Percentiles rank a stretch among this genome's conserved stretches.
These are phyloP conservation scores for Limnephilus rhombicus DNA, from an alignment of 2,888 invertebrate genomes.

Conservation along the genomic window DNA sequence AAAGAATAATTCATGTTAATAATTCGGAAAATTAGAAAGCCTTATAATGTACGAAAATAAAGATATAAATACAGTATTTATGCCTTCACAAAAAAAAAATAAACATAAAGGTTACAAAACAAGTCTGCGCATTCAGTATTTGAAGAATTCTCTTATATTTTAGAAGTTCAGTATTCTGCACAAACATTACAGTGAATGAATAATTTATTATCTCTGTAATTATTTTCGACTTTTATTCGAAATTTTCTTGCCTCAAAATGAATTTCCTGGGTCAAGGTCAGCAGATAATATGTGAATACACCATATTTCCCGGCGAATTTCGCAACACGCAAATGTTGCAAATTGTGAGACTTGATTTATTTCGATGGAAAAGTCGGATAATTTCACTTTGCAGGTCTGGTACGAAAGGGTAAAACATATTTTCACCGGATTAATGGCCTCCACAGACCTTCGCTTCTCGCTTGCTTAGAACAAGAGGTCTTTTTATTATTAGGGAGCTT, in stretches of 20 bases:
- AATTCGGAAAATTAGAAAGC: too few species aligned
- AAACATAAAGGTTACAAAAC: too few species aligned
- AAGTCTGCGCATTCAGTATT: neutral
- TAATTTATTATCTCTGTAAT: neutral
- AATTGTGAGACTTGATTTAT: slow-evolving; percentile 27
- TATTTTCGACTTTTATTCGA: neutral
- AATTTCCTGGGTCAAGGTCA: neutral
- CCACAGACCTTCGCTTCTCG: neutral
- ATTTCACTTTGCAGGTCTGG: neutral
- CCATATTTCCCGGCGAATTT: neutral
- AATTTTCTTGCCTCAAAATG: neutral
- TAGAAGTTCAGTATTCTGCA: neutral
- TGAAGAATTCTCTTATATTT: neutral
- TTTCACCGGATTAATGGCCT: neutral
- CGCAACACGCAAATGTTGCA: slow-evolving; percentile 14
- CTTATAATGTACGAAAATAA: too few species aligned
- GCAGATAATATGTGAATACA: neutral
- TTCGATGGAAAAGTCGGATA: slow-evolving; percentile 4
- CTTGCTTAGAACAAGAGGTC: neutral
- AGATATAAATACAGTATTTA: too few species aligned
- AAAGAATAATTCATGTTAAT: too few species aligned
- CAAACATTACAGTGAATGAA: neutral
- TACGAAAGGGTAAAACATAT: neutral
- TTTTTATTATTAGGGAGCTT: neutral
- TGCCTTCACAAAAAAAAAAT: too few species aligned